phyloP scores from a whole-genome alignment of 2,113 vertebrate genomes.

The Scophthalmus maximus region DNA sequence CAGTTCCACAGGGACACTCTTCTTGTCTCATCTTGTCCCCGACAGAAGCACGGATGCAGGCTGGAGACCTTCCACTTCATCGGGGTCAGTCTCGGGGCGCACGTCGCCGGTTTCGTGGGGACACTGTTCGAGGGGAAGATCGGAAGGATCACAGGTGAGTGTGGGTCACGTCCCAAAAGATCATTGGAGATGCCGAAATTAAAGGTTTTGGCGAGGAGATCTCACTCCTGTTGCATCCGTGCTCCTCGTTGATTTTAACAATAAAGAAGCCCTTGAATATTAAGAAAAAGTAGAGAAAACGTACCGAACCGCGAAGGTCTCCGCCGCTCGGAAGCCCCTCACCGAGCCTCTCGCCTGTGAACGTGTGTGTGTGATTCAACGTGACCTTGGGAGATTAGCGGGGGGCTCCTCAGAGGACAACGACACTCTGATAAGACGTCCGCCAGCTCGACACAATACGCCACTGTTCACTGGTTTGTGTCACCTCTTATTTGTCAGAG shows the following conservation, averaged over 20 bases:
- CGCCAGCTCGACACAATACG: constrained; percentile 25
- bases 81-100: constrained; percentile 93
- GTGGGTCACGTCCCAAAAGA: not conserved
- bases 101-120: constrained; percentile 92
- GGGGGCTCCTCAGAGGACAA: constrained; percentile 50
- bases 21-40: constrained; percentile 1
- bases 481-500: constrained; percentile 34
- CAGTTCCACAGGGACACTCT: not conserved
- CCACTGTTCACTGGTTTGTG: constrained; percentile 40
- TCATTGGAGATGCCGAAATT: no score
- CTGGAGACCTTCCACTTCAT: constrained; percentile 92
- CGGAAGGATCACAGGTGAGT: constrained; percentile 94
- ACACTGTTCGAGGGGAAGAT: constrained; percentile 88
- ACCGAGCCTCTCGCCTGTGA: not conserved
- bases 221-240: no score
- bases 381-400: constrained; percentile 30
- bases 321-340: not conserved
- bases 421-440: constrained; percentile 33
- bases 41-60: constrained; percentile 84
- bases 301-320: constrained; percentile 22
- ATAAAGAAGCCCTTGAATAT: no score
- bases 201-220: no score
- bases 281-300: constrained; percentile 19
- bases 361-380: constrained; percentile 24
- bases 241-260: no score